Percentiles rank a stretch among this genome's conserved stretches.
phyloP scores from a whole-genome alignment of 2,888 invertebrate species.

The Colletes collaris region DNA sequence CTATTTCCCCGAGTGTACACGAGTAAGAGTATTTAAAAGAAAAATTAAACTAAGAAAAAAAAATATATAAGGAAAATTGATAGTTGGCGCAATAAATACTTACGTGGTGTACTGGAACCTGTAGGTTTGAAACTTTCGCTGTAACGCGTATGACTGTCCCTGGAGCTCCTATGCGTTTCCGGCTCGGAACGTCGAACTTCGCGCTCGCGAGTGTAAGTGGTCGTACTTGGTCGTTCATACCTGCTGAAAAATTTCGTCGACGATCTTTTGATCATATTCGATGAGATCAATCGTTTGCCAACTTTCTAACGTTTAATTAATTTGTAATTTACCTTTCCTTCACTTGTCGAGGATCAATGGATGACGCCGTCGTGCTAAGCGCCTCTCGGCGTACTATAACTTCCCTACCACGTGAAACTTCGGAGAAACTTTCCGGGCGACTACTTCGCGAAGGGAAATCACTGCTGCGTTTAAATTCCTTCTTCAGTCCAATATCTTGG shows the following conservation, averaged over 20 bases:
- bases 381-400: slow-evolving; percentile 80
- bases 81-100: slow-evolving; percentile 60
- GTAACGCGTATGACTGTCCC: slow-evolving; percentile 79
- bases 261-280: not conserved
- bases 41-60: too few relatives aligned
- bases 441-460: slow-evolving; percentile 79
- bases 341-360: slow-evolving; percentile 80
- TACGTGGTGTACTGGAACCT: slow-evolving; percentile 79
- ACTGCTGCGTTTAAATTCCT: slow-evolving; percentile 78
- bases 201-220: slow-evolving; percentile 78
- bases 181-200: slow-evolving; percentile 80
- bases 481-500: slow-evolving; percentile 79
- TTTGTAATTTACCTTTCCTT: slow-evolving; percentile 77
- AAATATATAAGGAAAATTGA: too few relatives aligned
- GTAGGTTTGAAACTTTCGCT: slow-evolving; percentile 80
- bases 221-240: slow-evolving; percentile 78
- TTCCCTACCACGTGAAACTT: slow-evolving; percentile 79
- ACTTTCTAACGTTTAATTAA: not conserved
- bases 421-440: slow-evolving; percentile 79
- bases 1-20: too few relatives aligned
- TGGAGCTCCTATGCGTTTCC: slow-evolving; percentile 79
- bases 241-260: slow-evolving; percentile 55
- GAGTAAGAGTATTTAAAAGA: too few relatives aligned
- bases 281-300: not conserved
- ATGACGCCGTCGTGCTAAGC: slow-evolving; percentile 73